Percentiles rank a stretch among this genome's conserved stretches.
These are phyloP conservation scores for Botia almorhae DNA, from an alignment of 2,797 vertebrate species.

Conservation along the genomic window DNA sequence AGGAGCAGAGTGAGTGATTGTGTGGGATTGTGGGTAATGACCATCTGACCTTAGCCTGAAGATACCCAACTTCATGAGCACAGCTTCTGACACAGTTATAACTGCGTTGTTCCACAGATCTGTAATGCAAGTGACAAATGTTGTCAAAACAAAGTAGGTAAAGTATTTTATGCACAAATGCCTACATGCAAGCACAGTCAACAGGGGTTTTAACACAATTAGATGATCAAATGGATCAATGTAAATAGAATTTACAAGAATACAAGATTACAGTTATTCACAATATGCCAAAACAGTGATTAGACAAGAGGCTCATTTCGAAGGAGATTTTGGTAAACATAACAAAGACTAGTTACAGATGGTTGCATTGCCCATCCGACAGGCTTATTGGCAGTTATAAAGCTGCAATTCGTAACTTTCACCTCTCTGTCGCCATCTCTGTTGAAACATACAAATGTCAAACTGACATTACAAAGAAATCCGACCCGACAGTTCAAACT, in stretches of 20 bases:
- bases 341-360: conserved; percentile 47
- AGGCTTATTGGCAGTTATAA: conserved; percentile 36
- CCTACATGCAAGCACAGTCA: neutral
- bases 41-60: conserved; percentile 15
- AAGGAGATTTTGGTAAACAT: conserved; percentile 37
- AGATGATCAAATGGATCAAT: conserved; percentile 10
- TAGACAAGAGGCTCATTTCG: conserved; percentile 24
- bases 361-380: conserved; percentile 55
- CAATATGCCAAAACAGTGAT: conserved; percentile 29
- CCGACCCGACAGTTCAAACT: too few species aligned
- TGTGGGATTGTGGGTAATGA: conserved; percentile 37
- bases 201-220: neutral
- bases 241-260: neutral
- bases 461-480: too few species aligned
- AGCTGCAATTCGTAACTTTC: too few species aligned
- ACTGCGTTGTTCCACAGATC: neutral
- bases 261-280: conserved; percentile 25
- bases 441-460: too few species aligned
- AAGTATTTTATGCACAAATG: neutral
- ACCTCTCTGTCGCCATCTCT: too few species aligned
- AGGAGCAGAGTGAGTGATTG: conserved; percentile 23
- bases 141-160: neutral
- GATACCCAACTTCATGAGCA: neutral
- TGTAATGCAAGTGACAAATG: neutral
- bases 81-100: neutral